Evolutionary conservation across 1,140 invertebrate species (phyloP).

Genomic region (Drosophila burlai): DNA sequence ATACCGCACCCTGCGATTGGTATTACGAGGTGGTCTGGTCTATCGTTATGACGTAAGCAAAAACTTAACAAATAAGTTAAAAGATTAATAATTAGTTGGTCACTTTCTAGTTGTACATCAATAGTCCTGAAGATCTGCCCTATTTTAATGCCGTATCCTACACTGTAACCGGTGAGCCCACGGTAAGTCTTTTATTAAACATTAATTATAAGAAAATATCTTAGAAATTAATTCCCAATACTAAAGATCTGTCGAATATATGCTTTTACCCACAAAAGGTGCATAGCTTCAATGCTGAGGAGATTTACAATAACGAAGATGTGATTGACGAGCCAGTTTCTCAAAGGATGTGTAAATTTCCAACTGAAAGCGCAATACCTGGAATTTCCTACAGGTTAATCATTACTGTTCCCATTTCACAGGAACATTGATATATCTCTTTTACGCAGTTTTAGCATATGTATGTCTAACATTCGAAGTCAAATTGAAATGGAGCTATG

Average conservation of each 20-base stretch:
- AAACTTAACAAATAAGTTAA: not conserved
- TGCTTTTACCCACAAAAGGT: not conserved
- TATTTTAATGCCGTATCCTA: constrained; percentile 63
- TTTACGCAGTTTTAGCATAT: constrained; percentile 58
- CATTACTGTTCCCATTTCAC: fast-evolving
- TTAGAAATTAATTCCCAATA: not conserved
- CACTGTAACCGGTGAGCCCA: constrained; percentile 19
- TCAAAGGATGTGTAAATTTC: constrained; percentile 67
- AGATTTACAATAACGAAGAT: constrained; percentile 51
- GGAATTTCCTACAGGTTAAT: constrained; percentile 52
- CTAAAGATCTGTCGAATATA: no score
- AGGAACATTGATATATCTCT: not conserved
- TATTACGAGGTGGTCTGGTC: constrained; percentile 26
- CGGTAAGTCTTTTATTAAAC: not conserved
- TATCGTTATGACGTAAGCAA: constrained; percentile 55
- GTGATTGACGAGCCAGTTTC: constrained; percentile 55
- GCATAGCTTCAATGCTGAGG: constrained; percentile 62
- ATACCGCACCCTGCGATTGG: constrained; percentile 35
- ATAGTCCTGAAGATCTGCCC: constrained; percentile 66
- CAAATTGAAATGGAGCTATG: constrained; percentile 56
- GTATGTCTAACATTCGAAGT: constrained; percentile 62
- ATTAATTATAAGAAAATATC: no score
- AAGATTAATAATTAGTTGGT: not conserved
- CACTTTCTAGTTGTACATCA: constrained; percentile 44
- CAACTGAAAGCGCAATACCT: constrained; percentile 33